These are phyloP conservation scores for Pangasius djambal DNA, from an alignment of 2,797 vertebrate species.

Conservation along the genomic window DNA sequence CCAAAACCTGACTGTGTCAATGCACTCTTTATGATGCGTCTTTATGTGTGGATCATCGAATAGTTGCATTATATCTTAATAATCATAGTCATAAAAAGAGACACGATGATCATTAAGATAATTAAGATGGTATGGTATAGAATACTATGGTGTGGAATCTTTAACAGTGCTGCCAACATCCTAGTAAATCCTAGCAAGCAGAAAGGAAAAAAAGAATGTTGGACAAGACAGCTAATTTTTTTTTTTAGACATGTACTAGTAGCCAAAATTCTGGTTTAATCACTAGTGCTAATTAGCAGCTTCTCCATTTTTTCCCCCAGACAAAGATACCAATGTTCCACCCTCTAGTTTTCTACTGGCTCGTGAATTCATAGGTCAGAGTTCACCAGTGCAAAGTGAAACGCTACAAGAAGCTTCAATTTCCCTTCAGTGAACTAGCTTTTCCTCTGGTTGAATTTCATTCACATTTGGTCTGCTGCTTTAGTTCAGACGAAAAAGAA, in stretches of 20 bases:
- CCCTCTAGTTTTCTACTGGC: background rate
- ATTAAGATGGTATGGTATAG: background rate
- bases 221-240: background rate
- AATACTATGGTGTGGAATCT: background rate
- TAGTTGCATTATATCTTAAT: background rate
- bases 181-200: background rate
- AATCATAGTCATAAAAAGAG: background rate
- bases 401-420: background rate
- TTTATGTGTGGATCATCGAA: background rate
- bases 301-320: background rate
- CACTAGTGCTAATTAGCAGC: background rate
- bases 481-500: background rate
- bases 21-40: background rate
- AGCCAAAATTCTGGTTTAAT: background rate
- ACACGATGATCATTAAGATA: too few species aligned
- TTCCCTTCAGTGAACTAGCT: background rate
- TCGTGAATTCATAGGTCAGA: background rate
- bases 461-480: background rate
- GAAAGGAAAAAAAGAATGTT: background rate
- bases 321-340: background rate
- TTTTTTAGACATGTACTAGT: background rate
- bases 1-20: background rate
- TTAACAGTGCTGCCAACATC: background rate
- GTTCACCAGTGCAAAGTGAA: background rate
- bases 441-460: background rate